A percentile compares a stretch with the other conserved stretches of the same genome.
Conservation (phyloP, 2,888 invertebrate species). For the Hoplodrina blanda region DNA sequence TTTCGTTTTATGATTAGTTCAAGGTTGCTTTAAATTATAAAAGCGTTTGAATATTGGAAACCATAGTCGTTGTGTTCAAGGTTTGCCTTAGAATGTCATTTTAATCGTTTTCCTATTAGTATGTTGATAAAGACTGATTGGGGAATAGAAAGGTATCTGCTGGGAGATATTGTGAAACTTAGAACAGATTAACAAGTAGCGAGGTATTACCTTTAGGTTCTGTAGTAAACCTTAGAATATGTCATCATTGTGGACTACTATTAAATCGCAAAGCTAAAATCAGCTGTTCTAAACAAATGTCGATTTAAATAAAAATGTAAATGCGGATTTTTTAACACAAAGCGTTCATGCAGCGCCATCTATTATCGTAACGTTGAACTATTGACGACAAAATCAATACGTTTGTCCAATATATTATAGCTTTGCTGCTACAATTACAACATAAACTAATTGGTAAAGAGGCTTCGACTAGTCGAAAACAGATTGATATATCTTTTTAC, state of each 20-base stretch:
- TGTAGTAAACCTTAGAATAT: no score
- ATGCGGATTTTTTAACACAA: neutral
- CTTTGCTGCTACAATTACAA: neutral
- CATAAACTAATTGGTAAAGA: no score
- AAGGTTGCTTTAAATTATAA: slow-evolving; percentile 24
- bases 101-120: neutral
- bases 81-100: neutral
- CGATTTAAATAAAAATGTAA: no score
- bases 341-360: slow-evolving; percentile 39
- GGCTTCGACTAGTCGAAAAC: no score
- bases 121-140: neutral
- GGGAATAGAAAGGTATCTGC: neutral
- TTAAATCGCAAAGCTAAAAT: no score
- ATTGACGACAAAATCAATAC: slow-evolving; percentile 5
- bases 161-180: neutral
- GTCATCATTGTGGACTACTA: no score
- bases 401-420: neutral
- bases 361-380: slow-evolving; percentile 8
- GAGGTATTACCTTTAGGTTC: no score
- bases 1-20: slow-evolving; percentile 20
- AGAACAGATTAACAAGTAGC: no score
- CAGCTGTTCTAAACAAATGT: no score
- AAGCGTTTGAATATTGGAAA: neutral
- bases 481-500: no score
- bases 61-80: slow-evolving; percentile 18